Evolutionary conservation across 1,140 invertebrate genomes (phyloP).

Genomic region (Bombus confusus): DNA sequence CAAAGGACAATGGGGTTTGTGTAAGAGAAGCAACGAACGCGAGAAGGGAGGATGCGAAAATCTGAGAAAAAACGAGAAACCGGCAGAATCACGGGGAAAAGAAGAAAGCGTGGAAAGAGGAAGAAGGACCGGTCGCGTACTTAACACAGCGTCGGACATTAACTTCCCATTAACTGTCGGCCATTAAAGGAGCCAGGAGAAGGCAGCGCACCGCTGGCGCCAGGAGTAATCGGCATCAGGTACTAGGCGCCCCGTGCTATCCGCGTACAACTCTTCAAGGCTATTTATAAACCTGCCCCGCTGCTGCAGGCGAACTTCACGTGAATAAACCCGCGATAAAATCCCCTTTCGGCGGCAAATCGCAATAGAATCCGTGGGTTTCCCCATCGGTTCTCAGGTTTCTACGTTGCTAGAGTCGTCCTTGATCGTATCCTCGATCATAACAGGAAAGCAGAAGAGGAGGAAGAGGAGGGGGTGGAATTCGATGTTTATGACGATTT

Average conservation of each 20-base stretch:
- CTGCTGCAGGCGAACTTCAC: constrained; percentile 33
- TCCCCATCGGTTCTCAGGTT: no score
- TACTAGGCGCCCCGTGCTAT: constrained; percentile 70
- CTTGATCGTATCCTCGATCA: neutral
- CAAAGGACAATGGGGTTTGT: neutral
- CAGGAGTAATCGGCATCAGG: constrained; percentile 69
- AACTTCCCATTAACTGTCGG: constrained; percentile 75
- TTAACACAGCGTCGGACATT: constrained; percentile 69
- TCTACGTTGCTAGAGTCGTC: neutral
- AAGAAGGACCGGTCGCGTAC: constrained; percentile 70
- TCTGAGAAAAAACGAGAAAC: constrained; percentile 13
- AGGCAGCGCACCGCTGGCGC: constrained; percentile 60
- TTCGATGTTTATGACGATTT: neutral
- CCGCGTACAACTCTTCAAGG: constrained; percentile 49
- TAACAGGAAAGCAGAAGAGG: no score
- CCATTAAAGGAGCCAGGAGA: constrained; percentile 63
- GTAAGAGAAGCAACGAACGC: neutral
- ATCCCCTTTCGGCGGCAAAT: constrained; percentile 50
- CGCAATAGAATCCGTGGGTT: constrained; percentile 23
- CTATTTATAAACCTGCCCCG: constrained; percentile 73
- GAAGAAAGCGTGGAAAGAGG: constrained; percentile 56
- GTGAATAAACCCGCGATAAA: constrained; percentile 49
- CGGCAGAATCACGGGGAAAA: constrained; percentile 11
- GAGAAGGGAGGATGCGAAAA: neutral
- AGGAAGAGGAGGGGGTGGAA: no score